Conservation (phyloP, 1,140 invertebrate genomes). For the Drosophila trapezifrons region DNA sequence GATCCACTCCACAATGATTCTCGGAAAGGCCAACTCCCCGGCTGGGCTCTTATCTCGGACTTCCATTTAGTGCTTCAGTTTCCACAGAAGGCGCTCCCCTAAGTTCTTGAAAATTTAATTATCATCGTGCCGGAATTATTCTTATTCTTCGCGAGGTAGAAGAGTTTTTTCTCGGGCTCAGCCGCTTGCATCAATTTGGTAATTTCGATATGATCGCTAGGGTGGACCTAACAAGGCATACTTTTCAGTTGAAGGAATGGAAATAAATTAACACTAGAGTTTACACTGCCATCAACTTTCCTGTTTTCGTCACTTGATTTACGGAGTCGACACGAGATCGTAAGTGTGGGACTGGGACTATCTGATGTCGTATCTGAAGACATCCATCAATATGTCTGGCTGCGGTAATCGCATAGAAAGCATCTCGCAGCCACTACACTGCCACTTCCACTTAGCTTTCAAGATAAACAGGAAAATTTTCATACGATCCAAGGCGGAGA, state of each 20-base stretch:
- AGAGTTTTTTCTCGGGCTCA: conserved; percentile 9
- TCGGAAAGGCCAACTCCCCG: conserved; percentile 42
- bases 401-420: conserved; percentile 54
- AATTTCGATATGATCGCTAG: no score
- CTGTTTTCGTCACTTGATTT: conserved; percentile 38
- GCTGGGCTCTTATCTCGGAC: conserved; percentile 58
- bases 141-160: conserved; percentile 14
- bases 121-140: conserved; percentile 66
- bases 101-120: conserved; percentile 69
- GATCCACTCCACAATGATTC: conserved; percentile 54
- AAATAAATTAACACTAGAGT: neutral
- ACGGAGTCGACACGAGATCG: conserved; percentile 11
- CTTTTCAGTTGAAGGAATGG: neutral
- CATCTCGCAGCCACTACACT: conserved; percentile 30
- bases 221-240: no score
- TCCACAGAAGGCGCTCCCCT: conserved; percentile 56
- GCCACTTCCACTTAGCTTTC: conserved; percentile 45
- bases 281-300: conserved; percentile 1
- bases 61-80: conserved; percentile 64
- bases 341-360: conserved; percentile 21
- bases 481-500: conserved; percentile 31
- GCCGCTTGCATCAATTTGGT: conserved; percentile 54
- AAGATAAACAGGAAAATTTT: conserved; percentile 50
- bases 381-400: conserved; percentile 56
- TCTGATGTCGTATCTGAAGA: conserved; percentile 22